These are phyloP conservation scores for Porites lobata DNA, from an alignment of 92 coral and sea anemone species.

Conservation along the genomic window DNA sequence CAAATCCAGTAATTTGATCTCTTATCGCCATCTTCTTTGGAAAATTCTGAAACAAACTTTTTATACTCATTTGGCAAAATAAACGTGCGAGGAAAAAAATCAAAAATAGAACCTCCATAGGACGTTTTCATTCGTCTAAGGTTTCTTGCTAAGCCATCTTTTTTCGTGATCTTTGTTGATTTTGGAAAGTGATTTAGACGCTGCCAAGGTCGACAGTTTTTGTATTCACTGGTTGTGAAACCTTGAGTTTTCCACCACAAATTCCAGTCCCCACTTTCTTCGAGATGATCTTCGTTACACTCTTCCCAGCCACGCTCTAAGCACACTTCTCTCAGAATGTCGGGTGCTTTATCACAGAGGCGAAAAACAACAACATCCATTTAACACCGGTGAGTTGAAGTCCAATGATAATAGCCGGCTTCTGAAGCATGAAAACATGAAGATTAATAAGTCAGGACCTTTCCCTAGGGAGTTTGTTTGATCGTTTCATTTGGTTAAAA, in stretches of 20 bases:
- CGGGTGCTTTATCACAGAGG: conserved; percentile 88
- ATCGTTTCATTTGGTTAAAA: no score
- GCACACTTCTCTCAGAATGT: conserved; percentile 79
- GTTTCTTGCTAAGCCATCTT: conserved; percentile 87
- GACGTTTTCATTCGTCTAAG: conserved; percentile 86
- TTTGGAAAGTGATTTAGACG: conserved; percentile 93
- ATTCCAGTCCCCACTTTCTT: conserved; percentile 75
- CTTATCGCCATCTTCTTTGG: conserved; percentile 60
- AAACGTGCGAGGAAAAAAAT: conserved; percentile 80
- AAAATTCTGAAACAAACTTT: conserved; percentile 86
- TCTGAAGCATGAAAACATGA: no score
- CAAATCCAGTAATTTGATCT: conserved; percentile 81
- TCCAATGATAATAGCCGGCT: no score
- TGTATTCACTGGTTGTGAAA: conserved; percentile 82
- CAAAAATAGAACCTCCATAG: conserved; percentile 76
- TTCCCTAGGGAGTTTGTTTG: no score
- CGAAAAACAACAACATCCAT: conserved; percentile 77
- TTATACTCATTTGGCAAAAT: conserved; percentile 87
- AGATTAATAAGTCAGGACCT: no score
- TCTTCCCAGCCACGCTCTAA: conserved; percentile 89
- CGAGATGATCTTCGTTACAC: conserved; percentile 62
- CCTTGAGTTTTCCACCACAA: conserved; percentile 93
- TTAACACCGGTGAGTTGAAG: neutral
- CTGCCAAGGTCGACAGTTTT: conserved; percentile 91
- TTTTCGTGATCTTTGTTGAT: conserved; percentile 80